Percentiles rank a stretch among this genome's conserved stretches.
Conservation (phyloP, 2,888 invertebrate species). For the Caenorhabditis macrosperma region DNA sequence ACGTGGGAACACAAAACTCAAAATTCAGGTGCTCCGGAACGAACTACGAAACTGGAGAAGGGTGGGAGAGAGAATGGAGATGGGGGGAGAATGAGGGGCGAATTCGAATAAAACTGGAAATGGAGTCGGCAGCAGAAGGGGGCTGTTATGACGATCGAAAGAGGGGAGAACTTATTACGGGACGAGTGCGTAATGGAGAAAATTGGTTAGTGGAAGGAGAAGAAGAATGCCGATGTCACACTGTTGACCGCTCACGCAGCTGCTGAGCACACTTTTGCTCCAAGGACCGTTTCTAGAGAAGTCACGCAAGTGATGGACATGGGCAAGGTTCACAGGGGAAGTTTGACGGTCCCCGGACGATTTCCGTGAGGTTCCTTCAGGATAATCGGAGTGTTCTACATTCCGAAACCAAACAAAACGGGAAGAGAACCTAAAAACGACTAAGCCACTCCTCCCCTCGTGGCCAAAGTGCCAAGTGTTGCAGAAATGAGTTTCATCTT, state of each 20-base stretch:
- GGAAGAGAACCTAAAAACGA: not conserved
- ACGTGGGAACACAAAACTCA: not conserved
- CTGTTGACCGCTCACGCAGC: no score
- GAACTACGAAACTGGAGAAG: not conserved
- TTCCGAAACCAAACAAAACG: not conserved
- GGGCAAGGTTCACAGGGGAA: no score
- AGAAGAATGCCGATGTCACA: no score
- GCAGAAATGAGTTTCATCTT: conserved; percentile 17
- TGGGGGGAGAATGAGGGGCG: not conserved
- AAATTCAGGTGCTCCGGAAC: not conserved
- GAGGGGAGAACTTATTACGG: not conserved
- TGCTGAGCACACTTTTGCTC: no score
- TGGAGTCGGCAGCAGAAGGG: not conserved
- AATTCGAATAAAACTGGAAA: not conserved
- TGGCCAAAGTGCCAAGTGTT: not conserved
- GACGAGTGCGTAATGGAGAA: not conserved
- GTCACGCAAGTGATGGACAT: no score
- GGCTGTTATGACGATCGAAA: not conserved
- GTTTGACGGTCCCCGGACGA: no score
- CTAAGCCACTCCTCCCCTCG: not conserved
- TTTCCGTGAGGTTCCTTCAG: no score
- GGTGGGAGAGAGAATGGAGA: not conserved
- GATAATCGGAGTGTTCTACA: no score
- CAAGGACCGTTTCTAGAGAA: no score
- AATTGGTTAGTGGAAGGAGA: not conserved